Evolutionary conservation across 2,797 vertebrate genomes (phyloP).

Genomic region (Pteronotus mesoamericanus): DNA sequence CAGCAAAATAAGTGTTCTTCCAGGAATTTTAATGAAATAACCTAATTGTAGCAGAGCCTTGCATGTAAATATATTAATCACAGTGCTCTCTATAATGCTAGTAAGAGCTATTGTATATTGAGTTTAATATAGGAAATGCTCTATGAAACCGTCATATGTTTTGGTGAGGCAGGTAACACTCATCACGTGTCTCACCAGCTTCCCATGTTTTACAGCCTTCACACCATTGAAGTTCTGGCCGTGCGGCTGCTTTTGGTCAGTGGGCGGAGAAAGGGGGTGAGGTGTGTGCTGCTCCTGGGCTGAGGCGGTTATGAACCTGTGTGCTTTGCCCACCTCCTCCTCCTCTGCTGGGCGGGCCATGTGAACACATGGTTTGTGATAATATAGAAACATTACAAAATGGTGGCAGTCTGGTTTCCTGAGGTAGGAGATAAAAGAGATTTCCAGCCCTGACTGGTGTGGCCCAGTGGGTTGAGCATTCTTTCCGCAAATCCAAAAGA

Average conservation of each 20-base stretch:
- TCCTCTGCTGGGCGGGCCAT: neutral
- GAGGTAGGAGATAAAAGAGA: neutral
- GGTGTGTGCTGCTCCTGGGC: rapidly evolving
- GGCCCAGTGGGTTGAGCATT: no score
- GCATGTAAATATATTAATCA: neutral
- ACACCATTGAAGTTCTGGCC: no score
- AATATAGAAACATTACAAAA: neutral
- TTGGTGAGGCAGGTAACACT: neutral
- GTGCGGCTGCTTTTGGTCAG: neutral
- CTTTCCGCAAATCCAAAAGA: no score
- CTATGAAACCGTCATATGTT: neutral
- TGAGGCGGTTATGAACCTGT: rapidly evolving
- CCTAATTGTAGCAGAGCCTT: neutral
- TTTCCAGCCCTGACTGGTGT: no score
- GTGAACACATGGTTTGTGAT: neutral
- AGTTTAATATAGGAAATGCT: neutral
- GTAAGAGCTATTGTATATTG: neutral
- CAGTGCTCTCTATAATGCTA: neutral
- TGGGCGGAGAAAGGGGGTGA: neutral
- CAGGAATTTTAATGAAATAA: neutral
- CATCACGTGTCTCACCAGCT: no score
- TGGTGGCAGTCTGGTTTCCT: neutral
- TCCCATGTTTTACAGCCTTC: neutral
- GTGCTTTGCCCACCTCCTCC: rapidly evolving
- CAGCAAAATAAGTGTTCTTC: neutral